phyloP scores from a whole-genome alignment of 2,888 invertebrate genomes.

The Shargacucullia verbasci region DNA sequence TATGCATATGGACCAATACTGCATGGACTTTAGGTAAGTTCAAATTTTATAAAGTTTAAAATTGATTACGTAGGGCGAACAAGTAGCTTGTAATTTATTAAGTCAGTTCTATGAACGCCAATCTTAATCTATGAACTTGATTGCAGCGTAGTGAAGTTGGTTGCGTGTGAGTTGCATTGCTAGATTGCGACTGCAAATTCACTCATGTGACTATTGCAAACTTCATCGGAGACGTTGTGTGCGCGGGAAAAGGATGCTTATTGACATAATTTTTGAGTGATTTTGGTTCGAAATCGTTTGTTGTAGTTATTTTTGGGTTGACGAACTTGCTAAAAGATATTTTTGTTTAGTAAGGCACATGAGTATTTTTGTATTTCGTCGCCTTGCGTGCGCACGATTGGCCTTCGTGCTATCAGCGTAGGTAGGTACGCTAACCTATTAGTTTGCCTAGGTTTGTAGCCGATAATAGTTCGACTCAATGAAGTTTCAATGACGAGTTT shows the following conservation, averaged over 20 bases:
- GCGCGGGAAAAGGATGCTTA: constrained; percentile 64
- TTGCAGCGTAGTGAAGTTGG: constrained; percentile 78
- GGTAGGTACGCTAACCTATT: constrained; percentile 56
- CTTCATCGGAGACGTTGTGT: constrained; percentile 54
- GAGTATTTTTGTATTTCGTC: constrained; percentile 65
- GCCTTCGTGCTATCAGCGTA: constrained; percentile 72
- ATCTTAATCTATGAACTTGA: constrained; percentile 89
- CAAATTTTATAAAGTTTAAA: constrained; percentile 29
- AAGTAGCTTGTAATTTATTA: constrained; percentile 56
- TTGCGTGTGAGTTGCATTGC: constrained; percentile 77
- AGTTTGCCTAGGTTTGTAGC: constrained; percentile 58
- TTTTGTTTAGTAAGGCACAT: constrained; percentile 69
- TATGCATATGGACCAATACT: constrained; percentile 79
- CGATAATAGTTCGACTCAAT: constrained; percentile 55
- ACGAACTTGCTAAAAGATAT: constrained; percentile 76
- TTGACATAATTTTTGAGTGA: constrained; percentile 45
- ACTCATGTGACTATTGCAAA: constrained; percentile 70
- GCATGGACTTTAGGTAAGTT: constrained; percentile 77
- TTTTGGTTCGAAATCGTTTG: constrained; percentile 65
- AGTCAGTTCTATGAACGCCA: constrained; percentile 76
- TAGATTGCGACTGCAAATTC: constrained; percentile 76
- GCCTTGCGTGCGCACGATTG: constrained; percentile 67
- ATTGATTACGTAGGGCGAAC: constrained; percentile 38
- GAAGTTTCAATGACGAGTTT: constrained; percentile 45
- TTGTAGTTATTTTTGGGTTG: constrained; percentile 72